These are phyloP conservation scores for Onychorhynchus coronatus DNA, from an alignment of 2,113 vertebrate genomes.

Conservation along the genomic window DNA sequence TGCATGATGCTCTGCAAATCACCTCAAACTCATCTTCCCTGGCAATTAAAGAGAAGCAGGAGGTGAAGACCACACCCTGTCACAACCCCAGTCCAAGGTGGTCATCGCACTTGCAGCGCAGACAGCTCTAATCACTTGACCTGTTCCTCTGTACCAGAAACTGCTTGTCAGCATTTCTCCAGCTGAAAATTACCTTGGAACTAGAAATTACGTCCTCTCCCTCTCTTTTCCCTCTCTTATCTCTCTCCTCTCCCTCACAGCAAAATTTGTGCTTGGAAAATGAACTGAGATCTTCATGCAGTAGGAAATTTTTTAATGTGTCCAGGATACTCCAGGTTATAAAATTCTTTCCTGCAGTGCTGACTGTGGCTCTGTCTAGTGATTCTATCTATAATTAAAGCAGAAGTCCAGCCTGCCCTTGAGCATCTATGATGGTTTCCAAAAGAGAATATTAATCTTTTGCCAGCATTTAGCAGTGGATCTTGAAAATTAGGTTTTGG, in stretches of 20 bases:
- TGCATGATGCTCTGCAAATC: neutral
- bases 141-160: neutral
- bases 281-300: neutral
- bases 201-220: neutral
- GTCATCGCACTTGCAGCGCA: neutral
- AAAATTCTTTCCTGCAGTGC: neutral
- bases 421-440: neutral
- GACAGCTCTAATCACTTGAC: neutral
- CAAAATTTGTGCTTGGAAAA: neutral
- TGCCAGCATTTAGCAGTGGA: neutral
- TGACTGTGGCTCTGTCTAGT: conserved; percentile 30
- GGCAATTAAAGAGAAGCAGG: neutral
- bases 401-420: neutral
- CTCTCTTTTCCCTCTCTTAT: too few relatives aligned
- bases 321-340: neutral
- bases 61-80: neutral
- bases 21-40: neutral
- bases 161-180: neutral
- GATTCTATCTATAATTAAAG: neutral
- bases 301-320: neutral
- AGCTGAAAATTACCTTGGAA: neutral
- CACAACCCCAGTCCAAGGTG: neutral
- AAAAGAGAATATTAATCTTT: neutral
- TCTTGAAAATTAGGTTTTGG: neutral
- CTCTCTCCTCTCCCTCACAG: too few relatives aligned